Evolutionary conservation across 2,113 vertebrate genomes (phyloP).

Genomic region (Tachysurus vachellii): DNA sequence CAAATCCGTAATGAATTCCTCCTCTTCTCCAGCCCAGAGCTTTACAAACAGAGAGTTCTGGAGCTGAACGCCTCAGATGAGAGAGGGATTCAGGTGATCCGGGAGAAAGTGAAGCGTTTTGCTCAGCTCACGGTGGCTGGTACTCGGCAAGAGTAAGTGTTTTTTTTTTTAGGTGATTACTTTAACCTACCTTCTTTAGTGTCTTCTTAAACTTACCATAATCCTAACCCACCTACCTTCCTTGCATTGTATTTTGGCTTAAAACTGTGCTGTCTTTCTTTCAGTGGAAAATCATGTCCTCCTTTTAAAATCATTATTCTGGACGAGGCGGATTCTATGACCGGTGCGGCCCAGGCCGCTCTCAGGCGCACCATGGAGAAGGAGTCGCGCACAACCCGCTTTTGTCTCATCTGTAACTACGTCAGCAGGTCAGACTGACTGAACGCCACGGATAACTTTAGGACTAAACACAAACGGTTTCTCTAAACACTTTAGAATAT

Average conservation of each 20-base stretch:
- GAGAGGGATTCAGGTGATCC: conserved; percentile 93
- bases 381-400: conserved; percentile 92
- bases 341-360: conserved; percentile 90
- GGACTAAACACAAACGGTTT: background rate
- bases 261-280: background rate
- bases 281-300: conserved; percentile 89
- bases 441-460: background rate
- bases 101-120: conserved; percentile 95
- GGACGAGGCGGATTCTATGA: conserved; percentile 99
- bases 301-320: conserved; percentile 98
- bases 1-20: background rate
- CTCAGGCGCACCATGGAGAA: conserved; percentile 98
- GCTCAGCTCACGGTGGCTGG: conserved; percentile 91
- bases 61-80: conserved; percentile 98
- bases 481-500: background rate
- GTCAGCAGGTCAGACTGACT: conserved; percentile 82
- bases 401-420: conserved; percentile 99
- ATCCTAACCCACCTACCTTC: too few species aligned
- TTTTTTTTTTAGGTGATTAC: conserved; percentile 19
- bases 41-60: conserved; percentile 89
- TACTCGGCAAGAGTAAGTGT: conserved; percentile 86
- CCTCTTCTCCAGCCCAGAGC: conserved; percentile 76
- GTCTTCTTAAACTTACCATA: background rate
- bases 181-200: too few species aligned
- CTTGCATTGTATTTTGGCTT: background rate